Conservation (phyloP, 2,797 vertebrate genomes). For the Aldrovandia affinis region DNA sequence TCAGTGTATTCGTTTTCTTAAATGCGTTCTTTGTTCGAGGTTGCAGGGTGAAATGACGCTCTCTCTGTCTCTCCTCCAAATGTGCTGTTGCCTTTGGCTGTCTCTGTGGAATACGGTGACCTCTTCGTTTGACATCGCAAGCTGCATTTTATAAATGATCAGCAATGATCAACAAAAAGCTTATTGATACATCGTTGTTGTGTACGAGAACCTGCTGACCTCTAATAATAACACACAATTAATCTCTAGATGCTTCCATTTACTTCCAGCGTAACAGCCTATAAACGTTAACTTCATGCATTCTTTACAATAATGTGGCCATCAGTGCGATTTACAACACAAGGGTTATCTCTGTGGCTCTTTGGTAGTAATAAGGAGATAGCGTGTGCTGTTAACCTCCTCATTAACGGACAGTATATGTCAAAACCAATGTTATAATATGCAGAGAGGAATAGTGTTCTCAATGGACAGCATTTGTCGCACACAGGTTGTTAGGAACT, state of each 20-base stretch:
- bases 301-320: background rate
- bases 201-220: background rate
- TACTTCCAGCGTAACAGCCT: background rate
- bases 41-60: background rate
- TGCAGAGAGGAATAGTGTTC: no score
- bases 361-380: background rate
- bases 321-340: conserved; percentile 4
- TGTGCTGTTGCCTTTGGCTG: background rate
- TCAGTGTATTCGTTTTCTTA: background rate
- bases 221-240: background rate
- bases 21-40: background rate
- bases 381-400: background rate
- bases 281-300: background rate
- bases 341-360: background rate
- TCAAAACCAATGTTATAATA: background rate
- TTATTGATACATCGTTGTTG: background rate
- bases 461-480: no score
- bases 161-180: background rate
- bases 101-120: background rate
- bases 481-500: no score
- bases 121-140: background rate
- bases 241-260: background rate
- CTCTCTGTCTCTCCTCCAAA: background rate
- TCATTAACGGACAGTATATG: background rate
- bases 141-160: background rate